These are phyloP conservation scores for Lymantria monacha DNA, from an alignment of 2,888 invertebrate genomes.

Conservation along the genomic window DNA sequence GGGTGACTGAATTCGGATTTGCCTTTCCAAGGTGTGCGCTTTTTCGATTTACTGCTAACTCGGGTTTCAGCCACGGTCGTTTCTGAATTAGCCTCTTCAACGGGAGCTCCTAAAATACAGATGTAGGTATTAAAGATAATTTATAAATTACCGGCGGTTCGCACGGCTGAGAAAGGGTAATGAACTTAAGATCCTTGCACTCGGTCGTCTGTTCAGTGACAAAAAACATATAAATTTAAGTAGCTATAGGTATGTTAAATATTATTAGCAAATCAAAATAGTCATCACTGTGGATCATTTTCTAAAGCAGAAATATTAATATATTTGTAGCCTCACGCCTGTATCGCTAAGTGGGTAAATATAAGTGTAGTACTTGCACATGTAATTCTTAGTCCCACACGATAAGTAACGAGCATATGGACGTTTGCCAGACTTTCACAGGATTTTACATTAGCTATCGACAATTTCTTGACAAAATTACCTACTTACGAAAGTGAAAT, in stretches of 20 bases:
- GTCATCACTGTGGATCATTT: neutral
- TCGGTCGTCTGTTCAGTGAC: constrained; percentile 10
- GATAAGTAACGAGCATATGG: too few relatives aligned
- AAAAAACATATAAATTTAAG: constrained; percentile 15
- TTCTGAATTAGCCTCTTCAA: constrained; percentile 57
- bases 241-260: neutral
- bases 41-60: constrained; percentile 74
- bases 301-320: neutral
- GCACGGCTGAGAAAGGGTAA: constrained; percentile 17
- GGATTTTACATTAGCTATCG: too few relatives aligned
- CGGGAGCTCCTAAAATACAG: constrained; percentile 49
- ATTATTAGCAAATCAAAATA: neutral
- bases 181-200: constrained; percentile 32
- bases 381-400: too few relatives aligned
- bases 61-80: constrained; percentile 50
- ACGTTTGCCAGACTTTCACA: too few relatives aligned
- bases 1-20: constrained; percentile 84
- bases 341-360: too few relatives aligned
- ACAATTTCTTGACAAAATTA: too few relatives aligned
- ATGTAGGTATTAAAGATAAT: constrained; percentile 6
- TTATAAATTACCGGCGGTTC: constrained; percentile 7
- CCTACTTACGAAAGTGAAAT: too few relatives aligned
- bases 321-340: too few relatives aligned
- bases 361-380: too few relatives aligned
- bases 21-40: constrained; percentile 72